phyloP scores from a whole-genome alignment of 2,888 invertebrate genomes.

The Crepidodera aurea region DNA sequence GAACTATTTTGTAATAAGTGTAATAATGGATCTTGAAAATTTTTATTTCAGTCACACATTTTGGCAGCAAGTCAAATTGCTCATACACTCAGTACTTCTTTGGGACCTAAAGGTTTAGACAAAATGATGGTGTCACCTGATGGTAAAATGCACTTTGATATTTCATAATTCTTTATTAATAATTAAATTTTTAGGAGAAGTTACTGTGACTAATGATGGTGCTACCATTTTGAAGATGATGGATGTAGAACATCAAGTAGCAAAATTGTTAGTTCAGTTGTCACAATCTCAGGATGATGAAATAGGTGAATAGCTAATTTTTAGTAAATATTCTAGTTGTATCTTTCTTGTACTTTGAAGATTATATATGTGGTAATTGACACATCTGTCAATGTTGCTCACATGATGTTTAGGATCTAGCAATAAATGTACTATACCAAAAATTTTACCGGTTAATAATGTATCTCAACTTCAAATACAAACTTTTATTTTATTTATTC shows the following conservation, averaged over 20 bases:
- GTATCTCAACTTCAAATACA: too few relatives aligned
- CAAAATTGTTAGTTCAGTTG: slow-evolving; percentile 96
- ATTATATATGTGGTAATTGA: too few relatives aligned
- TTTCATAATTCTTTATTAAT: background rate
- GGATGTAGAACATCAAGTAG: slow-evolving; percentile 99
- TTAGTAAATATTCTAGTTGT: too few relatives aligned
- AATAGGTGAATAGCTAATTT: slow-evolving; percentile 65
- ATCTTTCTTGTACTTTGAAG: too few relatives aligned
- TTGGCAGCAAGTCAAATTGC: slow-evolving; percentile 95
- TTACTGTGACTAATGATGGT: slow-evolving; percentile 98
- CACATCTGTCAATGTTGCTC: too few relatives aligned
- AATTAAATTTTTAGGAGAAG: slow-evolving; percentile 70
- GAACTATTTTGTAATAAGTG: slow-evolving; percentile 14
- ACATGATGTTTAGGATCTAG: too few relatives aligned
- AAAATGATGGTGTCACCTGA: slow-evolving; percentile 98
- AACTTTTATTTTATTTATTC: too few relatives aligned
- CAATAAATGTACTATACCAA: too few relatives aligned
- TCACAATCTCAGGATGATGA: slow-evolving; percentile 99
- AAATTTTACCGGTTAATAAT: too few relatives aligned
- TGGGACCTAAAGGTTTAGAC: slow-evolving; percentile 97
- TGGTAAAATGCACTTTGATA: slow-evolving; percentile 64
- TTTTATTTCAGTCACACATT: slow-evolving; percentile 87
- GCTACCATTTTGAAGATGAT: slow-evolving; percentile 99
- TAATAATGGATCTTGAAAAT: slow-evolving; percentile 12
- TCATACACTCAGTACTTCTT: slow-evolving; percentile 86